These are phyloP conservation scores for Periophthalmodon schlosseri DNA, from an alignment of 2,113 vertebrate species.

Conservation along the genomic window DNA sequence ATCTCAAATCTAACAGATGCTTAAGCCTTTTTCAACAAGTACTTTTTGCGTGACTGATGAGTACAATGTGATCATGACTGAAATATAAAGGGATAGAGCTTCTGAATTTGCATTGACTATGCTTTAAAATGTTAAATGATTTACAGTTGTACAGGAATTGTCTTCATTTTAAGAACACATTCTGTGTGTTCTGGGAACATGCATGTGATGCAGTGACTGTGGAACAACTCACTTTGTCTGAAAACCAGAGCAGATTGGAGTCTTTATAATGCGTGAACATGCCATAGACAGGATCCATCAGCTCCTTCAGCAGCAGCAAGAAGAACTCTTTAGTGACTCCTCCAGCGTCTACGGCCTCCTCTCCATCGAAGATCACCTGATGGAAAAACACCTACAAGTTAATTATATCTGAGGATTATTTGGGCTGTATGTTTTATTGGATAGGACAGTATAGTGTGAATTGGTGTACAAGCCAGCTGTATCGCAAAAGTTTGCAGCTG, in stretches of 20 bases:
- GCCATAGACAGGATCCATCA: constrained; percentile 94
- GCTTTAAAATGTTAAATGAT: too few species aligned
- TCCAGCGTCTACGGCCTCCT: constrained; percentile 94
- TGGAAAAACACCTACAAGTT: neutral
- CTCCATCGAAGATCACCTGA: constrained; percentile 95
- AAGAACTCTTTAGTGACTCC: constrained; percentile 98
- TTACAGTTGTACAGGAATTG: too few species aligned
- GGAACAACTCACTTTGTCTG: constrained; percentile 85
- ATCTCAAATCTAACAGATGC: constrained; percentile 8
- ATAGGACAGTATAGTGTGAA: neutral
- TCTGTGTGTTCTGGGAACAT: neutral
- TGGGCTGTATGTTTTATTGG: too few species aligned
- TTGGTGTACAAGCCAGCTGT: neutral
- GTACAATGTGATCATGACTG: neutral
- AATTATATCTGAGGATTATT: neutral
- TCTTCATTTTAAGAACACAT: too few species aligned
- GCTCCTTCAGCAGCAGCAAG: constrained; percentile 90
- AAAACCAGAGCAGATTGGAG: constrained; percentile 96
- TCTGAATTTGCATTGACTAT: neutral
- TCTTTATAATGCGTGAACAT: constrained; percentile 96
- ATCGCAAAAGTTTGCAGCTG: too few species aligned
- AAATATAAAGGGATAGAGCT: neutral
- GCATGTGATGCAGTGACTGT: neutral
- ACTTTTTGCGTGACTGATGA: neutral
- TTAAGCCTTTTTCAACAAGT: constrained; percentile 9